Base-by-base conservation (phyloP, 2,888 invertebrate genomes). In the Gastracanthus pulcherrimus region DNA sequence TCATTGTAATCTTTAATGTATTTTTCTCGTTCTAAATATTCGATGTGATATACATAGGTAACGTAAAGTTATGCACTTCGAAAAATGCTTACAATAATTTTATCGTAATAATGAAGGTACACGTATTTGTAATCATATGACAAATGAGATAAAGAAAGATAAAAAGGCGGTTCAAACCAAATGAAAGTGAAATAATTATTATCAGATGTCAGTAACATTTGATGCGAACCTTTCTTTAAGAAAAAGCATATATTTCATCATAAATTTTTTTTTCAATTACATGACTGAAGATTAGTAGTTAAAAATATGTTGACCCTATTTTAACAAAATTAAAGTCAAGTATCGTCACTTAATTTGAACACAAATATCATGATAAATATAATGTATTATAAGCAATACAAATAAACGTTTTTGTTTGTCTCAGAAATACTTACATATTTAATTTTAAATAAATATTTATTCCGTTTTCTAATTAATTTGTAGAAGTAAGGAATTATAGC, bases 61-160 rank as follows among this genome's bases (percentile, higher is more conserved):
- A 3, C 29, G 29, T 4, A 7, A 5, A n/a, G 26, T n/a, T 34
- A n/a, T n/a, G n/a, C n/a, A n/a, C n/a, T n/a, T n/a, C n/a, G n/a
- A n/a, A 60, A 77, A 62, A 31, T 38, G n/a, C 9, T 11, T n/a
- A 45, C 31, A 80, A 36, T 67, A 55, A 16, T 60, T 69, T 82
- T 67, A 80, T 74, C 76, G 62, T 64, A n/a, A 34, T 64, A 72
- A 64, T 55, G 26, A 26, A 69, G 66, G 36, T 48, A 69, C 11
- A 26, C 9, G 19, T 31, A 38, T 58, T 79, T 55, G 55, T 74
- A 67, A 79, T 79, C 79, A 23, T 13, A 36, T 26, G 74, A 64
- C 55, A 48, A 23, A 38, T 41, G 38, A 38, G 70, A 80, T 70
- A 80, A 70, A 55, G 64, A 23, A 34, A 76, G 45, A 76, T 64